Evolutionary conservation across 2,797 vertebrate species (phyloP), one percentile per base, ranked within the genome.

Genomic region (Ciconia nigra): DNA sequence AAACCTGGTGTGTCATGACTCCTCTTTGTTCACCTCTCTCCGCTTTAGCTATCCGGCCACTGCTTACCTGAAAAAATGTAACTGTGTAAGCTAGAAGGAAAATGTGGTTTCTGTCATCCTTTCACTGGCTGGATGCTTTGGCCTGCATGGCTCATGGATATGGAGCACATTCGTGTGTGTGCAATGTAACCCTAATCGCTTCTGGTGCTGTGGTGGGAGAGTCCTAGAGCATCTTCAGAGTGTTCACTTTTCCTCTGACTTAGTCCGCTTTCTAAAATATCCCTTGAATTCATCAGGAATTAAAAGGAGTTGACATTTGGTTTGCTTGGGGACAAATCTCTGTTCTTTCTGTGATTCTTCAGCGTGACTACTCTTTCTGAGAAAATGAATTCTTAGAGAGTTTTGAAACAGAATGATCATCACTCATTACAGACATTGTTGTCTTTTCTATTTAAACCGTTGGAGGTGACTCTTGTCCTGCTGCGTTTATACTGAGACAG

Each of bases 131-230:
- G 66, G 39, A 18, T 79, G 44, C 41, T 83, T 54, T 80, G 51
- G 21, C 24, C 33, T 79, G 58, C 37, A 4, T 0, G 1, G 44
- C 39, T 83, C 3, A 4, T 13, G 52, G 51, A 14, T 29, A 11
- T 5, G 13, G 65, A 81, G 20, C 31, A 21, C 3, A 4, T 70
- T 10, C 2, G 8, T 52, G 55, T 7, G 2, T 35, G 26, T 44
- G 46, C 39, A 46, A 0, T 9, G 9, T 35, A 46, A 33, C 39
- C 31, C 20, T 5, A 1, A n/a, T 20, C 1, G 4, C 26, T 84
- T 22, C 78, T 82, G 54, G 9, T 41, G 69, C 29, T 58, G 49
- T 4, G 11, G 11, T 58, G 63, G 28, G 22, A 44, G 11, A 33
- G 22, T 51, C 93, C 28, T 47, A 47, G 67, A 76, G 29, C 31